Percentiles rank a stretch among this genome's conserved stretches.
These are phyloP conservation scores for Damaliscus lunatus DNA, from an alignment of 2,113 vertebrate genomes.

Conservation along the genomic window DNA sequence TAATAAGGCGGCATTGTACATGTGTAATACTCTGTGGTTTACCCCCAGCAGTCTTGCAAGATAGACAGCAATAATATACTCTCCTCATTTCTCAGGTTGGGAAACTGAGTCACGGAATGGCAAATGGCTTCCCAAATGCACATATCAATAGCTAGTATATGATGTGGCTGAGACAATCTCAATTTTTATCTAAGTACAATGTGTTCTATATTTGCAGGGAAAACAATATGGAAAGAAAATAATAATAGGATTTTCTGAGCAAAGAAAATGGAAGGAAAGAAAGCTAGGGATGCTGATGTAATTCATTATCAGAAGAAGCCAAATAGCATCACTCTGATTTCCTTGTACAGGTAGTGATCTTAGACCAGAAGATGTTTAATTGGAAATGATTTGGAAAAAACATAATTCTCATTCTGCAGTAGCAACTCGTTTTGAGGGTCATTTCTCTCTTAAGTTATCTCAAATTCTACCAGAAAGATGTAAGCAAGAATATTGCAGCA, in stretches of 20 bases:
- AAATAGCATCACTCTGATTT: neutral
- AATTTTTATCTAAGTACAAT: neutral
- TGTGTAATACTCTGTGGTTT: neutral
- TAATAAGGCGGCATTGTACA: neutral
- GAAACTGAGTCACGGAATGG: neutral
- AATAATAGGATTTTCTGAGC: neutral
- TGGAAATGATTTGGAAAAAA: conserved; percentile 3
- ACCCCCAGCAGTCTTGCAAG: neutral
- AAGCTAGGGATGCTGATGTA: neutral
- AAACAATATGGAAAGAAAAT: neutral
- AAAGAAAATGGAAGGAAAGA: neutral
- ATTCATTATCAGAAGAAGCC: neutral
- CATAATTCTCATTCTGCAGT: neutral
- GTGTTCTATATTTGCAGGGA: neutral
- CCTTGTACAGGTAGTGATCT: neutral
- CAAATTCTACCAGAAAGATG: conserved; percentile 20
- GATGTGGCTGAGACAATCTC: neutral
- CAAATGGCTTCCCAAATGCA: neutral
- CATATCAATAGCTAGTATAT: neutral
- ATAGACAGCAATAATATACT: rapidly evolving
- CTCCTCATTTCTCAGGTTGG: neutral
- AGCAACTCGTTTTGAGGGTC: neutral
- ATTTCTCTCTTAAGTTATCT: neutral
- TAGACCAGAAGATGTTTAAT: neutral
- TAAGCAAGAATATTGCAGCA: neutral